Conservation (phyloP, 2,797 vertebrate genomes). For the Pteropus rufus region DNA sequence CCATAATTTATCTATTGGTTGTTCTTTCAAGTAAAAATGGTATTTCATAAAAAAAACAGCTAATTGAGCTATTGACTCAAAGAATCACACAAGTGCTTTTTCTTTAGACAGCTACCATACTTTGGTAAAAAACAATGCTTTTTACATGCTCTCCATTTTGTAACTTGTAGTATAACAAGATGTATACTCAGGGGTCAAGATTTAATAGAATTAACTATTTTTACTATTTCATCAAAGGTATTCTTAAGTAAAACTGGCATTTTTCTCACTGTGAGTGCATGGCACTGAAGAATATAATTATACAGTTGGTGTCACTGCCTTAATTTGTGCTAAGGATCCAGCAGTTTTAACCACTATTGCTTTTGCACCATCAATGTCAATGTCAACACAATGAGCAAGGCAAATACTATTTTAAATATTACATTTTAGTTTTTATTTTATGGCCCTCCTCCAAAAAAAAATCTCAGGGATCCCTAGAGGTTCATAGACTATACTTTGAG, state of each 20-base stretch:
- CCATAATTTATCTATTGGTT: background rate
- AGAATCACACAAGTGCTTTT: background rate
- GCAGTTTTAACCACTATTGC: background rate
- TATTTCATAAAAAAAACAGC: background rate
- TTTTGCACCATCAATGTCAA: background rate
- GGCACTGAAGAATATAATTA: background rate
- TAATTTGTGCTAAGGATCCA: background rate
- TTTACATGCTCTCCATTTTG: background rate
- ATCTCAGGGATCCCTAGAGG: background rate
- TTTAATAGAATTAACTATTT: background rate
- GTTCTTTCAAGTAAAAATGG: slow-evolving; percentile 42
- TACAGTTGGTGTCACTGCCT: background rate
- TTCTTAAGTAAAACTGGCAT: background rate
- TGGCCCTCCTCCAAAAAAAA: background rate
- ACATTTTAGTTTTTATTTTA: slow-evolving; percentile 12
- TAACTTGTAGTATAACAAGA: slow-evolving; percentile 7
- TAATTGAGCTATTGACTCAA: background rate
- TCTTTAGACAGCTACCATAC: background rate
- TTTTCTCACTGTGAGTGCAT: background rate
- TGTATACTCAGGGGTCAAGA: background rate
- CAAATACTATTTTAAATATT: background rate
- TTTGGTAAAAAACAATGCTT: background rate
- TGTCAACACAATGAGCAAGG: background rate
- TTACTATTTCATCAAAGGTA: background rate
- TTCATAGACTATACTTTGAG: background rate